Conservation (phyloP, 2,113 vertebrate species). For the Callipepla californica region DNA sequence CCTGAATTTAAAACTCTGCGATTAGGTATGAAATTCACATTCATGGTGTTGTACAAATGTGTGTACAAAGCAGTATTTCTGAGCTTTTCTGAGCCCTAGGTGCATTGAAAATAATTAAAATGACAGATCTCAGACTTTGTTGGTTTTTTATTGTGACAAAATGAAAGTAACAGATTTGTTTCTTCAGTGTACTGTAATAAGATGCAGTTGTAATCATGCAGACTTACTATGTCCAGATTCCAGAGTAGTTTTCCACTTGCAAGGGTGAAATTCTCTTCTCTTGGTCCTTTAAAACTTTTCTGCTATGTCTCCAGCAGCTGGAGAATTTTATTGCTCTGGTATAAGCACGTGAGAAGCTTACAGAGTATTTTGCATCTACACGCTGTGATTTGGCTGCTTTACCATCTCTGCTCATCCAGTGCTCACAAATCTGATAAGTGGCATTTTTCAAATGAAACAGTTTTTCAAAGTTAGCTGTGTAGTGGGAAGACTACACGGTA, state of each 20-base stretch:
- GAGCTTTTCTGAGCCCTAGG: background rate
- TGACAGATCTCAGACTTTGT: background rate
- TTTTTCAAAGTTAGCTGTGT: background rate
- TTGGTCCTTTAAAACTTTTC: background rate
- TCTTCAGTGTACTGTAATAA: background rate
- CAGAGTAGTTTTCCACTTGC: background rate
- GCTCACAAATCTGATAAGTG: background rate
- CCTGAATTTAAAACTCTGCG: constrained; percentile 91
- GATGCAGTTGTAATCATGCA: background rate
- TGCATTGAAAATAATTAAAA: background rate
- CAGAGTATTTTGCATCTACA: background rate
- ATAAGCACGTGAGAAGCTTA: background rate
- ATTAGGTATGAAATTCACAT: constrained; percentile 82
- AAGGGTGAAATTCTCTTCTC: background rate
- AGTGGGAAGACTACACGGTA: background rate
- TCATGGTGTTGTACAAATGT: background rate
- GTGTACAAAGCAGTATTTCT: background rate
- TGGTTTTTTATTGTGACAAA: background rate
- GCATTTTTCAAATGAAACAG: background rate
- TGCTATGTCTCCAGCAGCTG: background rate
- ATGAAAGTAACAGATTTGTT: background rate
- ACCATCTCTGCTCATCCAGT: background rate
- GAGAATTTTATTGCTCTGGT: background rate
- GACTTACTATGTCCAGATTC: background rate
- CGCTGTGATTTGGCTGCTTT: background rate